Percentiles rank a stretch among this genome's conserved stretches.
Evolutionary conservation across 2,113 vertebrate species (phyloP).

Genomic region (Burhinus bistriatus): DNA sequence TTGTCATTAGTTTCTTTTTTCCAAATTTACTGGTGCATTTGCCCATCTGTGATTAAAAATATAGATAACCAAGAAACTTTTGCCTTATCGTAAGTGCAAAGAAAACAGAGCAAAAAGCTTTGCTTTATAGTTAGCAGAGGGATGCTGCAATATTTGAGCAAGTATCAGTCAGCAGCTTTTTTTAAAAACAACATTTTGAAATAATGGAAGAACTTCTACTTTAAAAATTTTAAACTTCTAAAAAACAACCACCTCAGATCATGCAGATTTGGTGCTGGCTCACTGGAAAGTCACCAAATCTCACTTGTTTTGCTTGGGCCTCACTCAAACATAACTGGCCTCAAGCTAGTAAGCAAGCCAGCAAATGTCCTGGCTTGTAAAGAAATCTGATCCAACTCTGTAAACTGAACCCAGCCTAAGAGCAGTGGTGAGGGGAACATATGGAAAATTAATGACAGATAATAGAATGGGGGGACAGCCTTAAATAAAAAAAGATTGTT

Average conservation of each 20-base stretch:
- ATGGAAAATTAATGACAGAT: conserved; percentile 60
- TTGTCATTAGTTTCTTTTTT: neutral
- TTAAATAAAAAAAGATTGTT: neutral
- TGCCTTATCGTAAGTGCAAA: neutral
- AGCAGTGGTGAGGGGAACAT: neutral
- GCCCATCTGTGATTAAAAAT: neutral
- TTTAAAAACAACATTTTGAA: neutral
- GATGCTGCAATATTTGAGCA: neutral
- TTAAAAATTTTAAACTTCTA: neutral
- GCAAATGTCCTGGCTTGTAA: conserved; percentile 56
- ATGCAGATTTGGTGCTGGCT: conserved; percentile 22
- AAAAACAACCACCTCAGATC: neutral
- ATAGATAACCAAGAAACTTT: neutral
- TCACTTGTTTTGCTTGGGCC: conserved; percentile 60
- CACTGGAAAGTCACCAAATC: conserved; percentile 43
- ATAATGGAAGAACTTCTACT: neutral
- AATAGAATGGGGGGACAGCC: conserved; percentile 3
- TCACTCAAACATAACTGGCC: conserved; percentile 60
- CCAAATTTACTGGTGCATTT: neutral
- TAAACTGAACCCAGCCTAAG: conserved; percentile 30
- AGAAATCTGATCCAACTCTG: conserved; percentile 57
- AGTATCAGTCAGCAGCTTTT: neutral
- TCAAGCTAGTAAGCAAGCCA: conserved; percentile 60
- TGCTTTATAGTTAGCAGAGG: neutral
- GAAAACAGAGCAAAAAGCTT: neutral